Base-by-base conservation (phyloP, 2,113 vertebrate genomes). In the Campylorhamphus procurvoides region DNA sequence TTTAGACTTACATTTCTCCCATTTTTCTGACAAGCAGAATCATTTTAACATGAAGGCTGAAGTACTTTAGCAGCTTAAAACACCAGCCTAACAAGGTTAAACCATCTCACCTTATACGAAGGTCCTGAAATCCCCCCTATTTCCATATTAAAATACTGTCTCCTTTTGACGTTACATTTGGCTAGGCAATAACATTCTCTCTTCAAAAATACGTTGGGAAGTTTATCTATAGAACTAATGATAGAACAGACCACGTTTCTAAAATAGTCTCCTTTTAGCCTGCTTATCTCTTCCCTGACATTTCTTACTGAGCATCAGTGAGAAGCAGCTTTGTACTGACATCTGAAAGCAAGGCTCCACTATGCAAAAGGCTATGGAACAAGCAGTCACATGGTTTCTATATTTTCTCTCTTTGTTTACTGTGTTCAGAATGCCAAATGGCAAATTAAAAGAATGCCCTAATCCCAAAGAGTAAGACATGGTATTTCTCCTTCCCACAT, bases 281-380 rank as follows among this genome's bases (percentile, higher is more conserved):
- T 96, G 81, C 97, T 97, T 97, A 97, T 98, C 97, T 97, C 82
- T 89, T 89, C 72, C 60, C 93, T 98, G 97, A 97, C 97, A 97
- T 97, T 98, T 97, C 83, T 96, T 85, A 62, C 94, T 42, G 94
- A 96, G 96, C 97, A 95, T 94, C 94, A 96, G 85, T 64, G 94
- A 97, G 96, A 94, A 96, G 93, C 96, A 96, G 94, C 88, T 96
- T 63, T 93, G 96, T 87, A 91, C 87, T 95, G 94, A 90, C 96
- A 94, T 97, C 96, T 92, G 94, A 96, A 87, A 96, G 94, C 86
- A 73, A 84, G 73, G 87, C 90, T 84, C 28, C 64, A 90, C 90
- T 88, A 79, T 81, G 89, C 80, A 88, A 59, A 81, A 78, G 94
- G 94, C 95, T 88, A 60, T 97, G 97, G 97, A 97, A 97, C 95